These are phyloP conservation scores for Mellilla xanthometata DNA, from an alignment of 2,888 invertebrate genomes.

Conservation along the genomic window DNA sequence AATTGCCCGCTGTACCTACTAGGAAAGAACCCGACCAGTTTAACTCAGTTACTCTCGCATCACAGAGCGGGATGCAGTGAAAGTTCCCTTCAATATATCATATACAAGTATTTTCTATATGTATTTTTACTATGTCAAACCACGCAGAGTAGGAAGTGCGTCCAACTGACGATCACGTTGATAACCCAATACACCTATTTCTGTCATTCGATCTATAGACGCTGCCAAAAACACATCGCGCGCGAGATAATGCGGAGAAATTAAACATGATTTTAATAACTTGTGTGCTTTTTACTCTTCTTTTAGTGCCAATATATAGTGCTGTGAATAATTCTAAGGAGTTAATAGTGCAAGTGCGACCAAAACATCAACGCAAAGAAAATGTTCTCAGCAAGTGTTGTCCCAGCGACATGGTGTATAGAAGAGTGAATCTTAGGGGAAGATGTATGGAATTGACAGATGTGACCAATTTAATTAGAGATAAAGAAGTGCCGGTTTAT, in stretches of 20 bases:
- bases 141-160: no score
- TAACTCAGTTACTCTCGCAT: no score
- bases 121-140: no score
- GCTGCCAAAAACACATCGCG: conserved; percentile 15
- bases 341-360: conserved; percentile 11
- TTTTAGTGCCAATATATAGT: background rate
- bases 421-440: background rate
- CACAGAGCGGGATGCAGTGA: no score
- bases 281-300: background rate
- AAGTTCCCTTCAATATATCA: no score
- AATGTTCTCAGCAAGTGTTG: conserved; percentile 53
- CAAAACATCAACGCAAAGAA: conserved; percentile 27
- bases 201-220: conserved; percentile 19
- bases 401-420: conserved; percentile 38
- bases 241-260: conserved; percentile 6
- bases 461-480: conserved; percentile 19
- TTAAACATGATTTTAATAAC: background rate
- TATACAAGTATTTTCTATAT: no score
- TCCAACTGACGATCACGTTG: background rate
- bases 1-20: no score
- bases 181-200: conserved; percentile 7
- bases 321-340: conserved; percentile 17
- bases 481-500: conserved; percentile 28
- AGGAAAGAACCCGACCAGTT: no score
- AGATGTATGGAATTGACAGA: conserved; percentile 17